Percentiles rank a stretch among this genome's conserved stretches.
Conservation (phyloP, 2,797 vertebrate genomes). For the Muraenolepis orangiensis region DNA sequence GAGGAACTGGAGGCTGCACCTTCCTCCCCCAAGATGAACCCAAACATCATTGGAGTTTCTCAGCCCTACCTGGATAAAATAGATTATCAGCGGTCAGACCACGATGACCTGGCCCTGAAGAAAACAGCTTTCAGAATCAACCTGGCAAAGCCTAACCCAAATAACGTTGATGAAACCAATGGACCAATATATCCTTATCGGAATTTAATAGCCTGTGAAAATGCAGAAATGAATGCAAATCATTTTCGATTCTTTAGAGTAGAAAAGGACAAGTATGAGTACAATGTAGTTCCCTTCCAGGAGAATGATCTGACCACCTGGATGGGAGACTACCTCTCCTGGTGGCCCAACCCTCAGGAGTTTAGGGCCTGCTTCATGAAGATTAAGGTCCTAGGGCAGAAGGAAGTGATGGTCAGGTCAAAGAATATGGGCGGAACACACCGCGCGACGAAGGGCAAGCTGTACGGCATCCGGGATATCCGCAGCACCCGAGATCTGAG, state of each 20-base stretch:
- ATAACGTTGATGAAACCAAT: slow-evolving; percentile 81
- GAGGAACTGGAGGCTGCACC: slow-evolving; percentile 94
- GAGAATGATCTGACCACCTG: slow-evolving; percentile 89
- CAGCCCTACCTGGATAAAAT: slow-evolving; percentile 90
- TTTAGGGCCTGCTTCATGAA: slow-evolving; percentile 97
- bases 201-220: slow-evolving; percentile 83
- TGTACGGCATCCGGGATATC: slow-evolving; percentile 91
- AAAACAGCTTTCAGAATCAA: slow-evolving; percentile 92
- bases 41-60: slow-evolving; percentile 84
- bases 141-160: slow-evolving; percentile 87
- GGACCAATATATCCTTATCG: slow-evolving; percentile 93
- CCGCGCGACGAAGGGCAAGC: slow-evolving; percentile 76
- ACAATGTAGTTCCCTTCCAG: slow-evolving; percentile 92
- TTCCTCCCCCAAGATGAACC: slow-evolving; percentile 84
- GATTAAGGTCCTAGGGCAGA: slow-evolving; percentile 85
- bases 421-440: slow-evolving; percentile 87
- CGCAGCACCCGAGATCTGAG: slow-evolving; percentile 85
- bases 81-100: slow-evolving; percentile 87
- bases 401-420: slow-evolving; percentile 90
- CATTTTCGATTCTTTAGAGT: slow-evolving; percentile 95
- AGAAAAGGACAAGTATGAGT: slow-evolving; percentile 94
- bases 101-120: slow-evolving; percentile 83
- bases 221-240: slow-evolving; percentile 79
- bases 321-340: slow-evolving; percentile 89
- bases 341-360: slow-evolving; percentile 99